Evolutionary conservation across 2,113 vertebrate species (phyloP).

Genomic region (Cyanoderma ruficeps): DNA sequence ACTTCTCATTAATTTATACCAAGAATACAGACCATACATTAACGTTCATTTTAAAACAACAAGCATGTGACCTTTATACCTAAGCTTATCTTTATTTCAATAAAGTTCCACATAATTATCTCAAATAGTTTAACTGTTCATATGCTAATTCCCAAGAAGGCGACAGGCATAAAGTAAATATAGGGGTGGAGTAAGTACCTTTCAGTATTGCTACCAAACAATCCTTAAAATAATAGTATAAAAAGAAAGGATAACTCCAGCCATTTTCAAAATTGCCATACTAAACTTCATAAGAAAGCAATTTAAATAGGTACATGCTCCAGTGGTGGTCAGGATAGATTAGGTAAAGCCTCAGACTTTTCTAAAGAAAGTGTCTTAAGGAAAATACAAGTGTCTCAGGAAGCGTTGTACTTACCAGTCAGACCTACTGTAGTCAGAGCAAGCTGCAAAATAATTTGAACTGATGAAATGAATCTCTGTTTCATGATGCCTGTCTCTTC

Average conservation of each 20-base stretch:
- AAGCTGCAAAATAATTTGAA: conserved; percentile 56
- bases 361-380: neutral
- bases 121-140: neutral
- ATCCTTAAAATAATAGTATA: neutral
- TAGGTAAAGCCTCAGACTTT: neutral
- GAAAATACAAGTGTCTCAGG: neutral
- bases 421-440: conserved; percentile 22
- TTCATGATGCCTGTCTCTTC: conserved; percentile 55
- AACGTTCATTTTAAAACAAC: neutral
- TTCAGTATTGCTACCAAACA: neutral
- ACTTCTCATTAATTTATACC: neutral
- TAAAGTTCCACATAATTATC: neutral
- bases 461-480: conserved; percentile 9
- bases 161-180: neutral
- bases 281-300: neutral
- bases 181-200: neutral
- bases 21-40: neutral
- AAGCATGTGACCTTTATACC: neutral
- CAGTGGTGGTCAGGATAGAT: neutral
- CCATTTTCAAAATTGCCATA: neutral
- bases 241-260: neutral
- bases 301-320: neutral
- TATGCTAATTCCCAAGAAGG: neutral
- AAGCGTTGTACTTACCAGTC: conserved; percentile 62
- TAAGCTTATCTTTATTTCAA: neutral